These are phyloP conservation scores for Amazona guildingii DNA, from an alignment of 2,113 vertebrate genomes.

Conservation along the genomic window DNA sequence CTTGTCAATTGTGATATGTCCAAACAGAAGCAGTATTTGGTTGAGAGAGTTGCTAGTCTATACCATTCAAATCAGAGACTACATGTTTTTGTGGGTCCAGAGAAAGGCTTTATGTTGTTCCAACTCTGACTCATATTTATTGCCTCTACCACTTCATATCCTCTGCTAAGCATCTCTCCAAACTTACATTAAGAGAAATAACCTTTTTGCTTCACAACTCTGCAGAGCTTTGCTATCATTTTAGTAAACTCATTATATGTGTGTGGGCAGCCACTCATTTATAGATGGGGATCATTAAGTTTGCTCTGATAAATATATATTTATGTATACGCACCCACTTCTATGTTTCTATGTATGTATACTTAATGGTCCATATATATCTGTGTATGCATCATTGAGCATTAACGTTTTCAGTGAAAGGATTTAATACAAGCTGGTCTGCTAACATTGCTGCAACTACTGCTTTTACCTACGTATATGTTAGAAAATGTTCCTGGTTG, in stretches of 20 bases:
- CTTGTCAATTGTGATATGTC: neutral
- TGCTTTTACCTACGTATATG: neutral
- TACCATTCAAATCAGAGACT: neutral
- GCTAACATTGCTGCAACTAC: neutral
- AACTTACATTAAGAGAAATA: neutral
- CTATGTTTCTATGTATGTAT: neutral
- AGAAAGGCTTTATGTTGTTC: neutral
- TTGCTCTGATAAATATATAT: conserved; percentile 15
- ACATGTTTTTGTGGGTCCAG: neutral
- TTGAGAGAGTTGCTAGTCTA: neutral
- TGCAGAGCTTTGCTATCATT: neutral
- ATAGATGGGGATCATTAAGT: conserved; percentile 16
- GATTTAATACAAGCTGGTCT: neutral
- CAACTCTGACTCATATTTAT: neutral
- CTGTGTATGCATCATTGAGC: neutral
- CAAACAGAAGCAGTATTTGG: neutral
- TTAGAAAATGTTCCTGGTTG: neutral
- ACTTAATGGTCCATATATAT: conserved; percentile 15
- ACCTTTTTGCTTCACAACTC: neutral
- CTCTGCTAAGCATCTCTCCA: neutral
- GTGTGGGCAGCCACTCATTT: neutral
- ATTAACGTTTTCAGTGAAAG: neutral
- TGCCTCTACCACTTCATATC: neutral
- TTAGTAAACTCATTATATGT: neutral
- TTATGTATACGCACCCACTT: neutral